phyloP scores from a whole-genome alignment of 1,140 invertebrate species.

The Acromyrmex echinatior region DNA sequence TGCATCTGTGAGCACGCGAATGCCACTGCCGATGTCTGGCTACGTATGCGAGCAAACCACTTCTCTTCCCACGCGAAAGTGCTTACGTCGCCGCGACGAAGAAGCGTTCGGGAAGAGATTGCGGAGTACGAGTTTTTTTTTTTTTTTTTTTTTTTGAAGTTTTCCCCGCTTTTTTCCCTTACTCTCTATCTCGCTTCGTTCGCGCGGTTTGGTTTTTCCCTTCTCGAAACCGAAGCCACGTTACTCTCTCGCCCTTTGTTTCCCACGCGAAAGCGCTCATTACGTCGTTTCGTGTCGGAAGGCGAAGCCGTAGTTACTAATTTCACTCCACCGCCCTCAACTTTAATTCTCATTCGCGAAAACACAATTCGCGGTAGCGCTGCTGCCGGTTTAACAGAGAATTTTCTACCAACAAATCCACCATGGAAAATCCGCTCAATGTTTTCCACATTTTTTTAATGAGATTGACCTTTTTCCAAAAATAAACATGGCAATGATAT shows the following conservation, averaged over 20 bases:
- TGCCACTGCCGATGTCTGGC: constrained; percentile 69
- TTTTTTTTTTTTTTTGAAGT: constrained; percentile 55
- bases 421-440: constrained; percentile 30
- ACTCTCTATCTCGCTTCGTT: background rate
- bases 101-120: constrained; percentile 70
- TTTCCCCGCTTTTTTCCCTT: constrained; percentile 19
- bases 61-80: constrained; percentile 76
- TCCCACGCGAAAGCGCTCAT: constrained; percentile 67
- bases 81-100: constrained; percentile 75
- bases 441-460: constrained; percentile 45
- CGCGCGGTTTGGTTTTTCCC: constrained; percentile 32
- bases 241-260: constrained; percentile 60
- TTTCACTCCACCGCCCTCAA: constrained; percentile 66
- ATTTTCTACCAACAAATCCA: constrained; percentile 16
- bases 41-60: constrained; percentile 72
- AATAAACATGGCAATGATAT: background rate
- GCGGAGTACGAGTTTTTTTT: constrained; percentile 48
- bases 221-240: constrained; percentile 58
- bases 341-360: constrained; percentile 64
- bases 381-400: constrained; percentile 44
- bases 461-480: background rate
- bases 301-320: constrained; percentile 71
- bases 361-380: constrained; percentile 60
- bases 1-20: constrained; percentile 60
- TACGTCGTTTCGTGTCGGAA: constrained; percentile 59